Evolutionary conservation across 2,113 vertebrate species (phyloP).

Genomic region (Anthoscopus minutus): DNA sequence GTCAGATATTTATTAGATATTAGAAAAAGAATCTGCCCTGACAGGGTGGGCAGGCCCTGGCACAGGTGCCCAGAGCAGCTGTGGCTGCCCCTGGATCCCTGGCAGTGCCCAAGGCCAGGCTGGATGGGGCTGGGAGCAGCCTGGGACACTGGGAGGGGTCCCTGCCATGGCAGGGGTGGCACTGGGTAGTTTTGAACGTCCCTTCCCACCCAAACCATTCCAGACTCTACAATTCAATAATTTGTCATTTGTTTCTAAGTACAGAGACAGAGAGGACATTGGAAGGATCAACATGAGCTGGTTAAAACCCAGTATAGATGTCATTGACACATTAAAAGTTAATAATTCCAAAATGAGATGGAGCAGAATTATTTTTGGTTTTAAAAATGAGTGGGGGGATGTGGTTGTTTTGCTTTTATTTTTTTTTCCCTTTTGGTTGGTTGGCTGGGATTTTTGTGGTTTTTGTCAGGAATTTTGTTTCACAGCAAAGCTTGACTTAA

Average conservation of each 20-base stretch:
- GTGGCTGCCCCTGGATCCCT: neutral
- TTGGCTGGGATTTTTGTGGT: neutral
- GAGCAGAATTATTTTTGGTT: neutral
- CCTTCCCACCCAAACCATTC: neutral
- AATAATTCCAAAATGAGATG: neutral
- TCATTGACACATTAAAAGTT: neutral
- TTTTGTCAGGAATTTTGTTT: neutral
- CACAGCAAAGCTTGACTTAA: neutral
- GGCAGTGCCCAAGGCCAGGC: neutral
- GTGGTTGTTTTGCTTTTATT: neutral
- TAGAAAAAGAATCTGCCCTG: neutral
- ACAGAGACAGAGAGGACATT: neutral
- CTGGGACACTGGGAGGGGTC: neutral
- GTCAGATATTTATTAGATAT: neutral
- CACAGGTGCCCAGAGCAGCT: neutral
- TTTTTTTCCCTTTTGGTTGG: neutral
- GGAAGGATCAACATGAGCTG: neutral
- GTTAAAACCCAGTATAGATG: neutral
- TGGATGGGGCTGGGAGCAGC: neutral
- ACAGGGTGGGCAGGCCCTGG: fast-evolving
- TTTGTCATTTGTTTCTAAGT: neutral
- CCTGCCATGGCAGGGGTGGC: neutral
- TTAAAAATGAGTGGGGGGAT: neutral
- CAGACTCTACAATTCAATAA: neutral
- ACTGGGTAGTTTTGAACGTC: fast-evolving